Conservation (phyloP, 2,888 invertebrate genomes). For the Amphipyra berbera region DNA sequence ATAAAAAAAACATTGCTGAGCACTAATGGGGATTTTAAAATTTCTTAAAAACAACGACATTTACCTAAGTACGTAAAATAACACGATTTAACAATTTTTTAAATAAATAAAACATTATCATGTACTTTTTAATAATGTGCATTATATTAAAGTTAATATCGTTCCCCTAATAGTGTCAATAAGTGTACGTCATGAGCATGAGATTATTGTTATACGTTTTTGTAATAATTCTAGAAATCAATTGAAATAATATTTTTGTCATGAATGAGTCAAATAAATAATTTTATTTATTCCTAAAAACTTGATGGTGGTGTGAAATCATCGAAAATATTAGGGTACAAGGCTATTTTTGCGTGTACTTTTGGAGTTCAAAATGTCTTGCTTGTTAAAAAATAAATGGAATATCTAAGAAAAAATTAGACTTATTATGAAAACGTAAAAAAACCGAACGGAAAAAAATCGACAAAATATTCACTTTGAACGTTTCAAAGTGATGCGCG, state of each 20-base stretch:
- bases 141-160: background rate
- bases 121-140: too few species aligned
- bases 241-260: too few species aligned
- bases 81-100: background rate
- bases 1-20: background rate
- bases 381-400: background rate
- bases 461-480: slow-evolving; percentile 15
- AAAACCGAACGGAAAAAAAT: slow-evolving; percentile 9
- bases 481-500: slow-evolving; percentile 33
- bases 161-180: slow-evolving; percentile 24
- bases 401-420: slow-evolving; percentile 9
- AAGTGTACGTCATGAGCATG: slow-evolving; percentile 19
- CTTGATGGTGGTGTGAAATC: too few species aligned
- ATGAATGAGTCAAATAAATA: too few species aligned
- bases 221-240: slow-evolving; percentile 41
- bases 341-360: slow-evolving; percentile 5
- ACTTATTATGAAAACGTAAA: slow-evolving; percentile 47
- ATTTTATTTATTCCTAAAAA: too few species aligned
- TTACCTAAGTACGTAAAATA: background rate
- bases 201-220: slow-evolving; percentile 39
- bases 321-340: too few species aligned
- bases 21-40: too few species aligned
- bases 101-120: too few species aligned
- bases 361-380: background rate
- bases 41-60: too few species aligned